Evolutionary conservation across 2,113 vertebrate species (phyloP), one percentile per base, ranked within the genome.

Genomic region (Leucosticte australis): DNA sequence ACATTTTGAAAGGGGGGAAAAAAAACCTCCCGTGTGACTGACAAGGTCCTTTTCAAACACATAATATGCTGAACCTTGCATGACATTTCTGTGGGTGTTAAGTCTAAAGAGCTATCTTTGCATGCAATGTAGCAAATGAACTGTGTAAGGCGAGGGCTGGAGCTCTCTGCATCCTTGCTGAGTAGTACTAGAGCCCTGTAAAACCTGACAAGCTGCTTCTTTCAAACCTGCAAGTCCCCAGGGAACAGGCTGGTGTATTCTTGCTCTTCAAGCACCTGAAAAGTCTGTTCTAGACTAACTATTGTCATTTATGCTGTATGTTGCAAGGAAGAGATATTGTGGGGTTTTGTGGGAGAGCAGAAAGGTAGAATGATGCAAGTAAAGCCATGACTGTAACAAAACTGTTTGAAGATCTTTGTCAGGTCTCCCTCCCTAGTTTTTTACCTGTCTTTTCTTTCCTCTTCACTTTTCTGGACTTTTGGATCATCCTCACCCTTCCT

Each of bases 11-110:
- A 76, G 35, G 47, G 52, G 31, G 18, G 3, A 49, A 46, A 78
- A 74, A 82, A 86, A 60, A 46, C 49, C 23, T 50, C 64, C 69
- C 19, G 1, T 19, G 37, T 90, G 86, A 78, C 37, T 96, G 93
- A 94, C 85, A 96, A 77, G 52, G 83, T 93, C 92, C 88, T 96
- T 93, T 95, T 90, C 52, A 89, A 78, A 74, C 41, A 52, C 41
- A 50, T 23, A 78, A 75, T 41, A 77, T 2, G 5, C 79, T 90
- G 92, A 96, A 92, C 90, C 67, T 92, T 70, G 56, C 60, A 21
- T 94, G 93, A 68, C 74, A 60, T 53, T 90, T 93, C 76, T 1
- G 88, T 89, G 80, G 93, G 93, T 75, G 92, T 93, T 53, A 68
- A 88, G 85, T 35, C 79, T 83, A 75, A 92, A 74, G 89, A 95